Percentiles rank a stretch among this genome's conserved stretches.
Conservation (phyloP, 2,113 vertebrate species). For the Python bivittatus region DNA sequence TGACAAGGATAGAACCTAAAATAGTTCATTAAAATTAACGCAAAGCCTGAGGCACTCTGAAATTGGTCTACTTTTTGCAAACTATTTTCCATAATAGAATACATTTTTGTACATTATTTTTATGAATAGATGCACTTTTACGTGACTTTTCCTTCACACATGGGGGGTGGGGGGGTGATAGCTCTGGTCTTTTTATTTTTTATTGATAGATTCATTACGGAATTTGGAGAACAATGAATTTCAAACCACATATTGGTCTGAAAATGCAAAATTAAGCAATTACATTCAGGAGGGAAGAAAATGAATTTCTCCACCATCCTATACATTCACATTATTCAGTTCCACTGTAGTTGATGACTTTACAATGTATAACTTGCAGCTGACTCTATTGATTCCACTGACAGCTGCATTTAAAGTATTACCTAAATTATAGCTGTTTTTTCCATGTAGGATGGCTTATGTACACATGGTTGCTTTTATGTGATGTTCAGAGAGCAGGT, state of each 20-base stretch:
- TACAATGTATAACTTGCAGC: not conserved
- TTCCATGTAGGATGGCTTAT: too few relatives aligned
- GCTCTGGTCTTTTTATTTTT: not conserved
- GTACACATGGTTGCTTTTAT: not conserved
- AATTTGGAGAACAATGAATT: not conserved
- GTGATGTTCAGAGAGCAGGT: not conserved
- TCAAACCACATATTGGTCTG: not conserved
- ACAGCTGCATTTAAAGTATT: not conserved
- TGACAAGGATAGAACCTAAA: not conserved
- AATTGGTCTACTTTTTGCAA: not conserved
- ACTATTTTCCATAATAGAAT: not conserved
- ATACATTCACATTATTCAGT: not conserved
- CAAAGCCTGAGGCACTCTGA: not conserved
- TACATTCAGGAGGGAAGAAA: not conserved
- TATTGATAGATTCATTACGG: not conserved
- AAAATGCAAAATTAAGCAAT: not conserved
- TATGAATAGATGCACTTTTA: not conserved
- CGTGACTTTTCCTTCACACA: not conserved
- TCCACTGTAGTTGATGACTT: not conserved
- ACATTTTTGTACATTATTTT: not conserved
- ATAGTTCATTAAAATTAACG: not conserved
- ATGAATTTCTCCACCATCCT: not conserved
- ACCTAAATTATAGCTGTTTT: not conserved
- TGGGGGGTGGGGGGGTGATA: not conserved
- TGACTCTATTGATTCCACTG: not conserved